Evolutionary conservation across 2,797 vertebrate genomes (phyloP).

Genomic region (Spea hammondii): DNA sequence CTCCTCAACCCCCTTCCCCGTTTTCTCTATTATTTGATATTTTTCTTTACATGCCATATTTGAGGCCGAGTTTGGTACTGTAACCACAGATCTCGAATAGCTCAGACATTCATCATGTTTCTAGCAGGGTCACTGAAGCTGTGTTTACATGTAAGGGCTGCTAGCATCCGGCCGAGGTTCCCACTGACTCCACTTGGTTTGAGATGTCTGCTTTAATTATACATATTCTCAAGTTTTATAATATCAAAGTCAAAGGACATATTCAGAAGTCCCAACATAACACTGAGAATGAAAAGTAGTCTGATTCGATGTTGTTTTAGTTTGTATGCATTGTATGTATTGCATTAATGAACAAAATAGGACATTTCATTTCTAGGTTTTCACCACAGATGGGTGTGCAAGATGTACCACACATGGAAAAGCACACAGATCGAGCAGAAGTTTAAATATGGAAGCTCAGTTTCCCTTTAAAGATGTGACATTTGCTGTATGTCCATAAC

Average conservation of each 20-base stretch:
- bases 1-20: not conserved
- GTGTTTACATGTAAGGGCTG: constrained; percentile 57
- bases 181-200: constrained; percentile 59
- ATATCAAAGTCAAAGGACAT: constrained; percentile 62
- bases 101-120: constrained; percentile 1
- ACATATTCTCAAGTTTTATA: constrained; percentile 60
- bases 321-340: not conserved
- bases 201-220: constrained; percentile 61
- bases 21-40: constrained; percentile 12
- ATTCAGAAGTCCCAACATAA: constrained; percentile 45
- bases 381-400: too few relatives aligned
- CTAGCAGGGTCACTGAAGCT: constrained; percentile 30
- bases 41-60: constrained; percentile 4
- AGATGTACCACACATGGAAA: too few relatives aligned
- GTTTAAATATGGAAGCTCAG: too few relatives aligned
- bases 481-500: too few relatives aligned
- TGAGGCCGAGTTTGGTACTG: not conserved
- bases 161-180: constrained; percentile 54
- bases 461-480: too few relatives aligned
- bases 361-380: too few relatives aligned
- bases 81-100: constrained; percentile 33
- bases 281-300: constrained; percentile 15
- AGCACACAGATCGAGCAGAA: too few relatives aligned
- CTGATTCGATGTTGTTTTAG: constrained; percentile 7
- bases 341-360: too few relatives aligned